Base-by-base conservation (phyloP, 2,113 vertebrate genomes). In the Ptilonorhynchus violaceus region DNA sequence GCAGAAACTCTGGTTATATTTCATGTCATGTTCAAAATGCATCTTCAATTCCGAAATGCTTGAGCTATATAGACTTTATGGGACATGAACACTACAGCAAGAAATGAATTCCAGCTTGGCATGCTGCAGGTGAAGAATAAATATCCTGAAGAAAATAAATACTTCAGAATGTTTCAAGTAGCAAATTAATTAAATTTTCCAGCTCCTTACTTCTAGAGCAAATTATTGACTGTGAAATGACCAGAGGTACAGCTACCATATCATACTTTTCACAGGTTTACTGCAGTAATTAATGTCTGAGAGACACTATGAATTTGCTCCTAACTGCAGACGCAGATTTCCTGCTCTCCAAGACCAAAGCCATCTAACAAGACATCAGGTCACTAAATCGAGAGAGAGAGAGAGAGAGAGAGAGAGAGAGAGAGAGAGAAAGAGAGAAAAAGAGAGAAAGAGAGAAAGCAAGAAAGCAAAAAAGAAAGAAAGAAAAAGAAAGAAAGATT, bases 401-500 rank as follows among this genome's bases (percentile, higher is more conserved):
- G 5, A 33, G 9, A 16, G 4, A 7, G 3, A 21, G 19, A 13
- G 11, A 23, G 3, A 3, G 4, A 30, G 5, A 30, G 10, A 52
- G 15, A 10, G 9, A 11, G 20, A 12, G 19, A 18, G 6, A 3
- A 7, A 24, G 3, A 3, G 3, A 31, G 2, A 15, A 21, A 3
- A 11, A 23, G 4, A 31, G 11, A 5, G 28, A 75, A 30, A 11
- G 4, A 15, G 9, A n/a, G 33, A 23, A 37, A 49, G 9, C 7
- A 19, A 41, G 5, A 12, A 8, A 33, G 25, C 28, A 39, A 27
- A 37, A 69, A 39, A n/a, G 21, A 30, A 21, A 52, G 66, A 24
- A 58, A 59, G 42, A 42, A 42, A 37, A 31, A 27, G 37, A 69
- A 46, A n/a, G 21, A 30, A 24, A 52, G 66, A 24, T 39, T 39